phyloP scores from a whole-genome alignment of 2,888 invertebrate genomes.

The Allophyes oxyacanthae region DNA sequence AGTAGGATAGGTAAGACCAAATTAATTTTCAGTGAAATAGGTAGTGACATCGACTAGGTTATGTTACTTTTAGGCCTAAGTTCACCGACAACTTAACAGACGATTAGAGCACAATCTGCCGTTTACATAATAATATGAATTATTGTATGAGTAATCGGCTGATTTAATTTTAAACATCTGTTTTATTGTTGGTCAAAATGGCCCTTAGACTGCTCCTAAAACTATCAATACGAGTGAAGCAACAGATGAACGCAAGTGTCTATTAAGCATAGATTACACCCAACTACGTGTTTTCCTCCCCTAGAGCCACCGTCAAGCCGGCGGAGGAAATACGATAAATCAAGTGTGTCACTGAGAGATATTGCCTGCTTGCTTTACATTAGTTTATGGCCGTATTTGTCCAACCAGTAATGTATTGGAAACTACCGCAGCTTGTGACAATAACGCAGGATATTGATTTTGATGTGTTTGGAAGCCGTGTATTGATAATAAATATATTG shows the following conservation, averaged over 20 bases:
- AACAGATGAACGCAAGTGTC: background rate
- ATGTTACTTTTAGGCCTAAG: too few relatives aligned
- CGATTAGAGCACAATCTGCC: too few relatives aligned
- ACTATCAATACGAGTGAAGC: background rate
- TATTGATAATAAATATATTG: background rate
- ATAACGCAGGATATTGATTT: slow-evolving; percentile 16
- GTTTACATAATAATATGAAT: too few relatives aligned
- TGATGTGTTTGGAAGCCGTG: background rate
- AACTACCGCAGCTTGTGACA: slow-evolving; percentile 16
- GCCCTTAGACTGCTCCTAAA: too few relatives aligned
- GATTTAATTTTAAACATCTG: too few relatives aligned
- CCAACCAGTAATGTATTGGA: slow-evolving; percentile 19
- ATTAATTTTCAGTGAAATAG: too few relatives aligned
- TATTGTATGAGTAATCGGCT: too few relatives aligned
- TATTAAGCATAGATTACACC: slow-evolving; percentile 11
- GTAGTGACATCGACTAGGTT: too few relatives aligned
- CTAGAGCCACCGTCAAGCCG: slow-evolving; percentile 31
- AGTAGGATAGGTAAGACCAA: background rate
- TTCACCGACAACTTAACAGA: too few relatives aligned
- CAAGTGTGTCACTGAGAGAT: slow-evolving; percentile 62
- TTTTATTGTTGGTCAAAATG: too few relatives aligned
- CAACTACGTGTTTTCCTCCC: slow-evolving; percentile 4
- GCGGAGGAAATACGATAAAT: slow-evolving; percentile 62
- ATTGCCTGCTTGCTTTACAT: slow-evolving; percentile 56
- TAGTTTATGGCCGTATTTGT: slow-evolving; percentile 30